Evolutionary conservation across 1,140 invertebrate species (phyloP), one percentile per base, ranked within the genome.

Genomic region (Cardiocondyla obscurior): DNA sequence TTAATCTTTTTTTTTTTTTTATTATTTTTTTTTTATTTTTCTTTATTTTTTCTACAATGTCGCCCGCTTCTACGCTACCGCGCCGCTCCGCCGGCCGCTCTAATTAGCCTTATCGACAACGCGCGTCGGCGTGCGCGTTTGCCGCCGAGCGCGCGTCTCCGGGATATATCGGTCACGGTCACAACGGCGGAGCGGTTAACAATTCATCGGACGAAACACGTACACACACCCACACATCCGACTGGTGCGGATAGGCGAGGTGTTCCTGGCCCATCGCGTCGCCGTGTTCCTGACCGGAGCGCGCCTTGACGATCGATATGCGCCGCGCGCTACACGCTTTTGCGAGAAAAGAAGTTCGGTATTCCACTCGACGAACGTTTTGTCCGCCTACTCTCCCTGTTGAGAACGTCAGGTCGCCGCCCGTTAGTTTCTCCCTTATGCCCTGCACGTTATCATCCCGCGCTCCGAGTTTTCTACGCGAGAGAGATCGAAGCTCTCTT

Each of bases 81-180:
- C n/a, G n/a, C n/a, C 60, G 4, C 10, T 39, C 44, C 74, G 44
- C n/a, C 70, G 46, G 46, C 6, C 62, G 46, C 33, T 49, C 46
- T 79, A 79, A 79, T 79, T 79, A 55, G 33, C n/a, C 60, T 22
- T 79, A 79, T 79, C 62, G 62, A 67, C 33, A 14, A 51, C 33
- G 57, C 57, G 51, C 36, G 36, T 12, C 53, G 62, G 33, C n/a
- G n/a, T n/a, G 44, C 60, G 30, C 60, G 62, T 79, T 33, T 33
- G 58, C 7, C 58, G 33, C 49, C 51, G 72, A 39, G 72, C 57
- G 57, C 44, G 44, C 74, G 74, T 79, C 62, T 79, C 62, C 33
- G 62, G 74, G 62, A 79, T 79, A 79, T 79, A 79, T 79, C 74
- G 74, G 74, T 79, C 74, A 79, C 62, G 74, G 74, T 79, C 74